Base-by-base conservation (phyloP, 2,888 invertebrate genomes). In the Athetis lepigone region DNA sequence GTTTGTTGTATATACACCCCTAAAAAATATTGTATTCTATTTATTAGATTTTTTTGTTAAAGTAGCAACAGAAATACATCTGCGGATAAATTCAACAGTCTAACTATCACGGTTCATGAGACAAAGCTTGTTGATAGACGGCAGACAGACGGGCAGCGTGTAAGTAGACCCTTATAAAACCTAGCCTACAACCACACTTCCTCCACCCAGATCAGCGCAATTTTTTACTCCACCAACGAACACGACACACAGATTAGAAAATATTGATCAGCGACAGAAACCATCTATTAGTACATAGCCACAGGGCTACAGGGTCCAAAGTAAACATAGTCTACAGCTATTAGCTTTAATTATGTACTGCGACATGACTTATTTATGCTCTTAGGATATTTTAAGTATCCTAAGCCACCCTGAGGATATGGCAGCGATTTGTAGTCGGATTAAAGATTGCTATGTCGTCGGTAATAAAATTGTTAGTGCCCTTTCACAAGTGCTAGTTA, bases 281-380 rank as follows among this genome's bases (percentile, higher is more conserved):
- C 46, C 39, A 72, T 71, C 45, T 29, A 72, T 64, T 54, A 77
- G 52, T 50, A 42, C 64, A 49, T 46, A 11, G 47, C 36, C 23
- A 19, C 1, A 18, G 50, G 71, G 25, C 56, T 9, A 21, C 40
- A 36, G 19, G 52, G 40, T 2, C 77, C 50, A 40, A 72, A 77
- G 71, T 55, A 72, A 72, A 72, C 57, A 72, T 21, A 21, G 50
- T 33, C 33, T 47, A 73, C 55, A 52, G 45, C 72, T 54, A 72
- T 72, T 72, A 50, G 51, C 37, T 58, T 66, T 77, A 73, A 72
- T 72, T 72, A 72, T 77, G 77, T 43, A 73, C 67, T 62, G 39
- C 18, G 16, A 27, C 54, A 62, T 58, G 78, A 65, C 67, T 77
- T 77, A 77, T 72, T 77, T 77, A 72, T 77, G 50, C 50, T 72